Evolutionary conservation across 2,113 vertebrate genomes (phyloP).

Genomic region (Mola mola): DNA sequence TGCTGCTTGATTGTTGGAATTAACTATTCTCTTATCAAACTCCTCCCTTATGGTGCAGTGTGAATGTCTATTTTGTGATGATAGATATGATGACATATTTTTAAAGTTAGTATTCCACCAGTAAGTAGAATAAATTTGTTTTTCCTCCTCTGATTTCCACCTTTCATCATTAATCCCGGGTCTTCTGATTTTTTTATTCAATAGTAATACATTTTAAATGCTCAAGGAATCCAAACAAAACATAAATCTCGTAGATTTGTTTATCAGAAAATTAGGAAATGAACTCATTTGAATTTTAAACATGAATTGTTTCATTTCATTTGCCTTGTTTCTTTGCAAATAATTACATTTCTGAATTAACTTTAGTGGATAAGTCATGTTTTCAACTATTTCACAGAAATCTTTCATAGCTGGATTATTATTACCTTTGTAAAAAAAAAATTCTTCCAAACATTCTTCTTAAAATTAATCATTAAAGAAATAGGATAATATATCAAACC

Average conservation of each 20-base stretch:
- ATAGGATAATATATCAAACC: not conserved
- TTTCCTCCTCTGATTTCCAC: not conserved
- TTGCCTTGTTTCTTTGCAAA: conserved; percentile 31
- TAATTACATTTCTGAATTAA: conserved; percentile 44
- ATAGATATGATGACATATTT: not conserved
- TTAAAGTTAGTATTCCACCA: not conserved
- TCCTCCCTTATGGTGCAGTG: not conserved
- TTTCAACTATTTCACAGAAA: conserved; percentile 6
- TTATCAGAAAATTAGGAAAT: conserved; percentile 31
- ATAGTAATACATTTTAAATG: not conserved
- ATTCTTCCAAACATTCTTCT: conserved; percentile 29
- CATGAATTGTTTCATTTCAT: conserved; percentile 49
- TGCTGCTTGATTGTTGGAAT: conserved; percentile 2
- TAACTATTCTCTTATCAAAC: not conserved
- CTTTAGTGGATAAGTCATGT: conserved; percentile 4
- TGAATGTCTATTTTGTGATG: not conserved
- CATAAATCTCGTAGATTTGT: conserved; percentile 25
- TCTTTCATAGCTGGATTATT: conserved; percentile 3
- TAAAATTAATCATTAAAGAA: not conserved
- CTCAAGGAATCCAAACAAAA: conserved; percentile 26
- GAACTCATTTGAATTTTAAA: conserved; percentile 49
- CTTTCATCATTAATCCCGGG: not conserved
- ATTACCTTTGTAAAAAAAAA: conserved; percentile 17
- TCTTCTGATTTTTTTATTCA: conserved; percentile 18
- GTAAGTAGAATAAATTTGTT: not conserved